Evolutionary conservation across 2,113 vertebrate genomes (phyloP).

Genomic region (Struthio camelus): DNA sequence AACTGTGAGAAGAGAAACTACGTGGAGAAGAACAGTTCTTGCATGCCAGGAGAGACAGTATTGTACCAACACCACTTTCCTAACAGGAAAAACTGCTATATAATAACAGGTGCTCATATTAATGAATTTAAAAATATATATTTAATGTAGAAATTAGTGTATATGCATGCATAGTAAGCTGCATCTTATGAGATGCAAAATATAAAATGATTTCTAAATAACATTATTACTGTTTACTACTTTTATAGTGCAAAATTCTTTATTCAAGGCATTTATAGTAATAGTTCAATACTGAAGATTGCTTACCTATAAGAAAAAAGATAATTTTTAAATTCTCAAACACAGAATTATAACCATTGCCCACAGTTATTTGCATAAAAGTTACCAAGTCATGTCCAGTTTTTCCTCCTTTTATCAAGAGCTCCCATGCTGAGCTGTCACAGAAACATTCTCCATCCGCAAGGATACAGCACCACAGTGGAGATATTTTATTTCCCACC

Average conservation of each 20-base stretch:
- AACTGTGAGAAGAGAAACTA: neutral
- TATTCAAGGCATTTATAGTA: neutral
- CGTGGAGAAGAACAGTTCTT: neutral
- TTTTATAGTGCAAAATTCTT: neutral
- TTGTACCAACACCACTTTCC: neutral
- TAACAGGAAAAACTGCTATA: neutral
- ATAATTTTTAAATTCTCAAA: neutral
- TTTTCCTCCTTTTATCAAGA: neutral
- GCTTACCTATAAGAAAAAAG: neutral
- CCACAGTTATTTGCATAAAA: neutral
- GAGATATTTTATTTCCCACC: neutral
- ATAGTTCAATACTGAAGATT: neutral
- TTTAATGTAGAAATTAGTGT: neutral
- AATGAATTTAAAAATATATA: neutral
- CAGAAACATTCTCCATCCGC: neutral
- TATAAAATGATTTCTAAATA: neutral
- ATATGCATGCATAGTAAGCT: neutral
- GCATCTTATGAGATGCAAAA: neutral
- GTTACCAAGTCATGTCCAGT: neutral
- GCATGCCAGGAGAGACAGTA: fast-evolving
- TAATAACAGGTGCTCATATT: neutral
- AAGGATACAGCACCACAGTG: neutral
- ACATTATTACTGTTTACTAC: neutral
- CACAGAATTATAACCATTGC: neutral
- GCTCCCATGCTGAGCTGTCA: neutral